phyloP scores from a whole-genome alignment of 2,797 vertebrate species.

The Labeo calbasu region DNA sequence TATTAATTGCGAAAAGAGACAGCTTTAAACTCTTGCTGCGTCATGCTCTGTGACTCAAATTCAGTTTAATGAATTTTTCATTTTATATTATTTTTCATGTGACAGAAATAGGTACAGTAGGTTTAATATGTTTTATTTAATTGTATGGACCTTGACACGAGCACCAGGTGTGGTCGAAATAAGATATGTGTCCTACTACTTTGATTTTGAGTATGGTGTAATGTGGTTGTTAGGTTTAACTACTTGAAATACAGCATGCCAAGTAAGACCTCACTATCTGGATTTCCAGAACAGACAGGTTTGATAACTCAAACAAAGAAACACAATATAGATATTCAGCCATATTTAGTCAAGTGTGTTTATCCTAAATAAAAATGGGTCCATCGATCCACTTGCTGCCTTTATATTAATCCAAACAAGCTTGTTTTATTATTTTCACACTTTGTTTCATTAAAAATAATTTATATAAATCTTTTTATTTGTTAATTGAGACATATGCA shows the following conservation, averaged over 20 bases:
- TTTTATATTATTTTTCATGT: not conserved
- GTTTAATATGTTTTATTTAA: not conserved
- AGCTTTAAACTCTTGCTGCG: not conserved
- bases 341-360: not conserved
- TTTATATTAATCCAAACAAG: not conserved
- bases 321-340: not conserved
- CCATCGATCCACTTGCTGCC: not conserved
- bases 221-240: conserved; percentile 8
- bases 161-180: conserved; percentile 18
- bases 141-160: not conserved
- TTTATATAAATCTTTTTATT: not conserved
- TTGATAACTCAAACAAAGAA: conserved; percentile 6
- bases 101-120: not conserved
- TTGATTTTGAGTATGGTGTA: not conserved
- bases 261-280: not conserved
- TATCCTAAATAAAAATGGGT: not conserved
- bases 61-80: not conserved
- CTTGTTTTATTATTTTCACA: not conserved
- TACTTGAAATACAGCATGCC: conserved; percentile 9
- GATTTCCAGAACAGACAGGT: conserved; percentile 10
- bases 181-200: not conserved
- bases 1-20: not conserved
- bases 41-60: not conserved
- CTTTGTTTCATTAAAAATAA: not conserved
- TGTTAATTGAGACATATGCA: not conserved